Percentiles rank a stretch among this genome's conserved stretches.
Conservation (phyloP, 1,140 invertebrate genomes). For the Sitodiplosis mosellana region DNA sequence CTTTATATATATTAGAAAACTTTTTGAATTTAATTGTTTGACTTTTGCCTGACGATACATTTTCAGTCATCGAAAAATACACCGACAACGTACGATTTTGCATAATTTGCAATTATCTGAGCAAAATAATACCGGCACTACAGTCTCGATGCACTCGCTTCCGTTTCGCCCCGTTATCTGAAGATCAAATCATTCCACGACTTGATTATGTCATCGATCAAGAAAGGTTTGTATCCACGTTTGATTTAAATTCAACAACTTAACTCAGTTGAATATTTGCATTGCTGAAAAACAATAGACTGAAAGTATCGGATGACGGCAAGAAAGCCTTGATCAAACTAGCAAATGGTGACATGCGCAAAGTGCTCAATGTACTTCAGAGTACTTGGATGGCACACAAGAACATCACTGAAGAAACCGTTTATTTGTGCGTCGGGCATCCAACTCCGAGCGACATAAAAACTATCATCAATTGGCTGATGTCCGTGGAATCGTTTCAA, state of each 20-base stretch:
- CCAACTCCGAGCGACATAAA: constrained; percentile 79
- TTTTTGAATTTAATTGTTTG: neutral
- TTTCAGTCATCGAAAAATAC: constrained; percentile 93
- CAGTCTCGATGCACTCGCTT: constrained; percentile 97
- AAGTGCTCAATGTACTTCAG: constrained; percentile 89
- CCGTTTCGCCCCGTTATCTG: constrained; percentile 78
- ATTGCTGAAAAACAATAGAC: constrained; percentile 37
- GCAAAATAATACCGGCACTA: constrained; percentile 95
- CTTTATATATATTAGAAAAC: constrained; percentile 6
- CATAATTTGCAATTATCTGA: constrained; percentile 96
- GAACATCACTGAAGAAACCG: constrained; percentile 73
- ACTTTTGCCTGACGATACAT: constrained; percentile 6
- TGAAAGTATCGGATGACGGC: constrained; percentile 77
- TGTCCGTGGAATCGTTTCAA: constrained; percentile 69
- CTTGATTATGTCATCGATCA: constrained; percentile 66
- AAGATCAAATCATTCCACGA: constrained; percentile 77
- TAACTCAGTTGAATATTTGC: neutral
- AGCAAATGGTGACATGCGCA: constrained; percentile 95
- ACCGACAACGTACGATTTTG: constrained; percentile 97
- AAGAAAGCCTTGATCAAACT: constrained; percentile 77
- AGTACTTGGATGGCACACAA: constrained; percentile 79
- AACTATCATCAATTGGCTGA: constrained; percentile 70
- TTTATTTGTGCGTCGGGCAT: constrained; percentile 94
- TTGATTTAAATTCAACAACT: neutral
- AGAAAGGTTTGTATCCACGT: constrained; percentile 76